Conservation (phyloP, 2,888 invertebrate genomes). For the Hemistola chrysoprasaria region DNA sequence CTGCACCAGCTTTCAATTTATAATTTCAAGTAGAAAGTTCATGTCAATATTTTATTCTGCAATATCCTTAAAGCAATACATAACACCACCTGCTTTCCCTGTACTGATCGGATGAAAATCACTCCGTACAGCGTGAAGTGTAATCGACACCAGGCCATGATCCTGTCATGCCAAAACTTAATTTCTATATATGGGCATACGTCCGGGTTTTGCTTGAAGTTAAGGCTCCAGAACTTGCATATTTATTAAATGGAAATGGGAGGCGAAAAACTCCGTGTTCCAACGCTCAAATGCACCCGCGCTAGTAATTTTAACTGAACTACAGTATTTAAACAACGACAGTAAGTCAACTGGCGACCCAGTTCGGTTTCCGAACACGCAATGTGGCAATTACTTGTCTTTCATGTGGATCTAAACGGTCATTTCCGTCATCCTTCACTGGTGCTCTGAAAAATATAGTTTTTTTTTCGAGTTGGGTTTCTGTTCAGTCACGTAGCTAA, state of each 20-base stretch:
- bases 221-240: conserved; percentile 24
- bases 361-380: conserved; percentile 4
- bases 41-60: conserved; percentile 25
- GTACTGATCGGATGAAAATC: conserved; percentile 47
- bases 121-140: conserved; percentile 56
- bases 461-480: background rate
- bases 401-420: no score
- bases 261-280: conserved; percentile 44
- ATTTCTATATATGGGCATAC: conserved; percentile 26
- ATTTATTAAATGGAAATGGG: conserved; percentile 39
- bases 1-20: conserved; percentile 18
- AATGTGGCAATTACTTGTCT: no score
- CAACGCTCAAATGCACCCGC: conserved; percentile 48
- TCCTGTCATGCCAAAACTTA: conserved; percentile 28
- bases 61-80: conserved; percentile 42
- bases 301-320: conserved; percentile 22
- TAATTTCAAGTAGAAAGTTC: conserved; percentile 16
- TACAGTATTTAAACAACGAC: conserved; percentile 12
- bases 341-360: conserved; percentile 14
- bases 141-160: conserved; percentile 43
- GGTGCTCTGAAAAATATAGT: no score
- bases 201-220: conserved; percentile 31
- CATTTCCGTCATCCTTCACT: no score
- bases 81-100: conserved; percentile 52
- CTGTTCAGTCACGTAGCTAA: background rate